These are phyloP conservation scores for Knipowitschia caucasica DNA, from an alignment of 2,797 vertebrate species.

Conservation along the genomic window DNA sequence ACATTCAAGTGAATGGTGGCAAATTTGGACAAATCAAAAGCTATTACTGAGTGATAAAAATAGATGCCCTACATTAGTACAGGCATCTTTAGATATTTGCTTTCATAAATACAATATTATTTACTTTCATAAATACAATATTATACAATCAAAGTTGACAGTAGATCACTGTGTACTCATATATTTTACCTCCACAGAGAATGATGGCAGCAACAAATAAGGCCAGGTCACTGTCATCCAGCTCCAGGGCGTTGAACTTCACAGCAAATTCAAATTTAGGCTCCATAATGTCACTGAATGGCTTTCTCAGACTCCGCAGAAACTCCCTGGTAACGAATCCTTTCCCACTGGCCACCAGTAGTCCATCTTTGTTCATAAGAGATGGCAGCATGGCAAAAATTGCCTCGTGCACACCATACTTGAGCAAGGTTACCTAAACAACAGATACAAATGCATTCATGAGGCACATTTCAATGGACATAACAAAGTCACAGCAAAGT, in stretches of 20 bases:
- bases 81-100: no score
- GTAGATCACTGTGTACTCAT: no score
- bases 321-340: slow-evolving; percentile 97
- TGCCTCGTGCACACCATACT: slow-evolving; percentile 96
- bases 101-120: no score
- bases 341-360: slow-evolving; percentile 92
- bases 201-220: slow-evolving; percentile 98
- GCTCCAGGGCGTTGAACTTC: slow-evolving; percentile 95
- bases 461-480: background rate
- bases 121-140: no score
- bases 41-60: no score
- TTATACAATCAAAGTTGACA: no score
- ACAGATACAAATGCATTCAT: slow-evolving; percentile 5
- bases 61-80: no score
- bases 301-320: slow-evolving; percentile 92
- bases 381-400: slow-evolving; percentile 98
- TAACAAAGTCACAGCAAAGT: background rate
- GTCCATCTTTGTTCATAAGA: slow-evolving; percentile 97
- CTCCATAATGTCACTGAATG: slow-evolving; percentile 96
- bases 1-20: background rate
- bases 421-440: slow-evolving; percentile 89
- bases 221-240: slow-evolving; percentile 96
- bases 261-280: slow-evolving; percentile 98
- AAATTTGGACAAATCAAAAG: background rate
- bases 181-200: slow-evolving; percentile 95